phyloP scores from a whole-genome alignment of 30 jellyfish, hydroid and myxozoan species.

The Hydra vulgaris region DNA sequence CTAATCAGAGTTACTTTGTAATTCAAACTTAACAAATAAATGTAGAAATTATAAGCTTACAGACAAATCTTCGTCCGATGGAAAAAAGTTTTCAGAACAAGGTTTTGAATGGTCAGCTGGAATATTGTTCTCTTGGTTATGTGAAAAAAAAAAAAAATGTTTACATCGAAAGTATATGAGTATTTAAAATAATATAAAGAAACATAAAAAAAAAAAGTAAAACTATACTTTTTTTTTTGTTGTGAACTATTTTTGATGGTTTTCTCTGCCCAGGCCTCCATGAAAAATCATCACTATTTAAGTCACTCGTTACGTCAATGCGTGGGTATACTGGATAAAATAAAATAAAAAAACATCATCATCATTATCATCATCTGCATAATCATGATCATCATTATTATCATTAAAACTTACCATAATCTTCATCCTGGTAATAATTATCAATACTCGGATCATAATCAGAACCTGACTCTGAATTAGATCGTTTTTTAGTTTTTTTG shows the following conservation, averaged over 20 bases:
- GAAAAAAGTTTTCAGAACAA: neutral
- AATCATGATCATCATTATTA: constrained; percentile 52
- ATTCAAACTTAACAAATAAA: too few species aligned
- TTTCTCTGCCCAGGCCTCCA: constrained; percentile 56
- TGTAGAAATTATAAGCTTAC: too few species aligned
- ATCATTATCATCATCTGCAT: constrained; percentile 76
- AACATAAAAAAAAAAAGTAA: too few species aligned
- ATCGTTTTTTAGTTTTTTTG: constrained; percentile 31
- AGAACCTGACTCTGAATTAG: constrained; percentile 61
- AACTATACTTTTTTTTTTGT: neutral
- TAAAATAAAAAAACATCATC: neutral
- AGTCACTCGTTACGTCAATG: constrained; percentile 45
- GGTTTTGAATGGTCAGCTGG: too few species aligned
- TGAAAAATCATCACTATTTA: constrained; percentile 62
- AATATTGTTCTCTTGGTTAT: too few species aligned
- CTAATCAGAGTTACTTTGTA: too few species aligned
- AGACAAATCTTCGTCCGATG: neutral
- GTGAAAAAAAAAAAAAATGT: neutral
- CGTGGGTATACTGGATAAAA: constrained; percentile 69
- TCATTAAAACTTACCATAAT: constrained; percentile 69
- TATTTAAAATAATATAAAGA: too few species aligned
- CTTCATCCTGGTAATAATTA: constrained; percentile 74
- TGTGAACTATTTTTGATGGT: neutral
- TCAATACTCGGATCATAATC: constrained; percentile 78
- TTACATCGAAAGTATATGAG: too few species aligned